A percentile compares a stretch with the other conserved stretches of the same genome.
phyloP scores from a whole-genome alignment of 2,113 vertebrate genomes.

The Hemicordylus capensis region DNA sequence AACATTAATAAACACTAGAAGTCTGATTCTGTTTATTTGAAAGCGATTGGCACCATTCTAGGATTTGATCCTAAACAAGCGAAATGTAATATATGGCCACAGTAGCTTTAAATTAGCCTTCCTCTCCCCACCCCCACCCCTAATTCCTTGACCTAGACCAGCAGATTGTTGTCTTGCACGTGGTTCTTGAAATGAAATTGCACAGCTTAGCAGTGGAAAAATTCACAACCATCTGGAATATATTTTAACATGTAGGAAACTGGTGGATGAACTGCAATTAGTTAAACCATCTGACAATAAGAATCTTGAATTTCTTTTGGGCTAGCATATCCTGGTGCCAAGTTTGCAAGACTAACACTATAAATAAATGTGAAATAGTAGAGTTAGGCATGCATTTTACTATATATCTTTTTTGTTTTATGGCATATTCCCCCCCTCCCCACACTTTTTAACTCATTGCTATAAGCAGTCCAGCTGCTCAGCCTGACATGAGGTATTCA shows the following conservation, averaged over 20 bases:
- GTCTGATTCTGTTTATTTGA: background rate
- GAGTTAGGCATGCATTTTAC: no score
- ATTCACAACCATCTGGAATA: conserved; percentile 31
- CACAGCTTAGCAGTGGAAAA: background rate
- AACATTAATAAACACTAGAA: background rate
- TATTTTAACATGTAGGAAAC: conserved; percentile 24
- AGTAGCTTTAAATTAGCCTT: no score
- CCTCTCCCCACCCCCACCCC: background rate
- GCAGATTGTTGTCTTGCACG: conserved; percentile 9
- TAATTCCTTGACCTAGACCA: background rate
- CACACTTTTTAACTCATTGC: no score
- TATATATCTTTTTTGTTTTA: background rate
- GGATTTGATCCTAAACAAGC: background rate
- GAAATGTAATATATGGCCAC: background rate
- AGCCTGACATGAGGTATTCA: background rate
- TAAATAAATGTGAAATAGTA: background rate
- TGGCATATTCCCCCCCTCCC: conserved; percentile 5
- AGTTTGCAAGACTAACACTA: background rate
- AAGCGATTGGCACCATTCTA: background rate
- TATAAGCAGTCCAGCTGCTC: background rate
- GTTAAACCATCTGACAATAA: conserved; percentile 40
- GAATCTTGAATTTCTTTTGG: background rate
- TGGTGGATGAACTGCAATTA: conserved; percentile 27
- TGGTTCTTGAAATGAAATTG: background rate
- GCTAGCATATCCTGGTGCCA: background rate